A percentile compares a stretch with the other conserved stretches of the same genome.
Evolutionary conservation across 2,888 invertebrate species (phyloP).

Genomic region (Podotricha telesiphe): DNA sequence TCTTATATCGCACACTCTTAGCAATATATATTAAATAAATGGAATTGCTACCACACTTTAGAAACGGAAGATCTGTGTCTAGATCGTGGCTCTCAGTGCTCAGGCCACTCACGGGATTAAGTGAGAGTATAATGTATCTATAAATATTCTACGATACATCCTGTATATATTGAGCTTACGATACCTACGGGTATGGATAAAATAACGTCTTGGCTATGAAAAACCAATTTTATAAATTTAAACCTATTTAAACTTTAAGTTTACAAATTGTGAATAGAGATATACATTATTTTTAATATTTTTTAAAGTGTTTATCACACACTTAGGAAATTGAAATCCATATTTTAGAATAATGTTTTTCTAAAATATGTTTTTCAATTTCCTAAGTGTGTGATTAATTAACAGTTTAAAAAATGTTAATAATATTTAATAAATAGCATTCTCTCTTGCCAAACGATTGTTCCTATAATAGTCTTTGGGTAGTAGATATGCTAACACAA

Average conservation of each 20-base stretch:
- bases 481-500: no score
- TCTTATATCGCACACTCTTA: conserved; percentile 6
- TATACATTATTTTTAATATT: no score
- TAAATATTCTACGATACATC: conserved; percentile 24
- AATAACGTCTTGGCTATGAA: conserved; percentile 4
- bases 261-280: neutral
- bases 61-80: conserved; percentile 5
- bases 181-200: neutral
- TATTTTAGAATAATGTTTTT: no score
- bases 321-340: no score
- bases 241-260: neutral
- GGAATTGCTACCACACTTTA: conserved; percentile 11
- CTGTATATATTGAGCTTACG: neutral
- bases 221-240: neutral
- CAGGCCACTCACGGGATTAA: conserved; percentile 20
- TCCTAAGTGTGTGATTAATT: no score
- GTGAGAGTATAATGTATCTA: conserved; percentile 18
- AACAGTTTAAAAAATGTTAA: no score
- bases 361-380: no score
- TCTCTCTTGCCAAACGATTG: no score
- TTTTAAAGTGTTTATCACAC: no score
- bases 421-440: no score
- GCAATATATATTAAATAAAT: conserved; percentile 1
- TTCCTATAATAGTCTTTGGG: no score
- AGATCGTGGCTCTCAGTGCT: conserved; percentile 9